phyloP scores from a whole-genome alignment of 2,888 invertebrate genomes.

The Deilephila elpenor region DNA sequence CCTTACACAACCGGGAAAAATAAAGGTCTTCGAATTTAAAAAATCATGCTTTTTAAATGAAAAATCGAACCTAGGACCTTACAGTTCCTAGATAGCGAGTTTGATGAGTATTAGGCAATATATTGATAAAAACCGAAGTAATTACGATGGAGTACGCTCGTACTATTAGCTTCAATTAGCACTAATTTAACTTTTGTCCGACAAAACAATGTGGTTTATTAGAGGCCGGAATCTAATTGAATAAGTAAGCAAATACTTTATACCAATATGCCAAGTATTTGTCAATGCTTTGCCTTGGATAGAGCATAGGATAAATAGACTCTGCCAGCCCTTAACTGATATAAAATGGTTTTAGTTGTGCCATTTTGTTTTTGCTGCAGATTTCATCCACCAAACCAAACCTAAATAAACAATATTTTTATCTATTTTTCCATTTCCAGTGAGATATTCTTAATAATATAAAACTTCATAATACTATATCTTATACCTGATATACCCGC shows the following conservation, averaged over 20 bases:
- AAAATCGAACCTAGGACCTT: too few species aligned
- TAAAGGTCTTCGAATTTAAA: too few species aligned
- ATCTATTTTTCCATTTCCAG: too few species aligned
- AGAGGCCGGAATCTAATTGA: conserved; percentile 21
- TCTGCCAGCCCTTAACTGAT: background rate
- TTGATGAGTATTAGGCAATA: background rate
- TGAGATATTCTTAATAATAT: too few species aligned
- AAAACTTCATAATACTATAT: too few species aligned
- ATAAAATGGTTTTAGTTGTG: background rate
- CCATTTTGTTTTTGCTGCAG: too few species aligned
- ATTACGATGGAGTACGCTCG: conserved; percentile 10
- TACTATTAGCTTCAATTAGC: conserved; percentile 40
- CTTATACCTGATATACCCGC: too few species aligned
- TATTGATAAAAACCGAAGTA: background rate
- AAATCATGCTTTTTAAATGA: too few species aligned
- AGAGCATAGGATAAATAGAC: background rate
- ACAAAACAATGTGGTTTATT: conserved; percentile 44
- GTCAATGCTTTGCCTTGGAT: background rate
- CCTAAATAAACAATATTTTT: too few species aligned
- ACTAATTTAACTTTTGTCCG: conserved; percentile 43
- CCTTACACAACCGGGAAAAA: too few species aligned
- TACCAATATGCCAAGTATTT: conserved; percentile 6
- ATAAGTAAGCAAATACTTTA: conserved; percentile 3
- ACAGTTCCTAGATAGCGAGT: too few species aligned
- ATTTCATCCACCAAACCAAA: too few species aligned